These are phyloP conservation scores for Caenorhabditis briggsae DNA, from an alignment of 1,140 invertebrate species.

Conservation along the genomic window DNA sequence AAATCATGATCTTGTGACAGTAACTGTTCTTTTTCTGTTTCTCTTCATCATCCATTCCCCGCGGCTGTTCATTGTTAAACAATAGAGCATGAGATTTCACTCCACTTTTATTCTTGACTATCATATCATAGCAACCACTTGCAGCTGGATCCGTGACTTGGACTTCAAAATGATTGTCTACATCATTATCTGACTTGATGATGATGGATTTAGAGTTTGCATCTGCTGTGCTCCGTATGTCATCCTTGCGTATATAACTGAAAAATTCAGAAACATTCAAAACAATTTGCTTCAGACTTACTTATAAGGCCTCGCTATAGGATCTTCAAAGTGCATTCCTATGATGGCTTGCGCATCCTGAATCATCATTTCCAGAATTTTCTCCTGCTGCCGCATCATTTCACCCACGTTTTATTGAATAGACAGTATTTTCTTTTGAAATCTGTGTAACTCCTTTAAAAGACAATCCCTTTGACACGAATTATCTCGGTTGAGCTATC, in stretches of 20 bases:
- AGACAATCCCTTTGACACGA: too few relatives aligned
- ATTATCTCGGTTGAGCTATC: too few relatives aligned
- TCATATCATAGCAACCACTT: background rate
- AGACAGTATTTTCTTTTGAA: too few relatives aligned
- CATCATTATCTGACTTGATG: background rate
- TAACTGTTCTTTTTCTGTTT: background rate
- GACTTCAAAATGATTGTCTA: background rate
- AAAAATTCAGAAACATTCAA: too few relatives aligned
- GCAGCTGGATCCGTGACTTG: background rate
- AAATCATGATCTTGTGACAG: background rate
- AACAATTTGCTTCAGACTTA: background rate
- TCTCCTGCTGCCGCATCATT: slow-evolving; percentile 7
- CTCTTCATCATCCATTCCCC: background rate
- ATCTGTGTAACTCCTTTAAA: too few relatives aligned
- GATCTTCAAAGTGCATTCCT: slow-evolving; percentile 13
- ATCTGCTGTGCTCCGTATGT: slow-evolving; percentile 8
- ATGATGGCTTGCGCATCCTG: slow-evolving; percentile 13
- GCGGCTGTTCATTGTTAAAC: background rate
- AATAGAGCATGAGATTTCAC: slow-evolving; percentile 8
- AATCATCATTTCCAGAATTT: slow-evolving; percentile 17
- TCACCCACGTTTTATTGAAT: too few relatives aligned
- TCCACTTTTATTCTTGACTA: slow-evolving; percentile 8
- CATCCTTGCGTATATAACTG: slow-evolving; percentile 17
- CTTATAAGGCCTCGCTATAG: slow-evolving; percentile 28
- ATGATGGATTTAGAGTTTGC: slow-evolving; percentile 16